Percentiles rank a stretch among this genome's conserved stretches.
Conservation (phyloP, 1,140 invertebrate species). For the Holotrichia oblita region DNA sequence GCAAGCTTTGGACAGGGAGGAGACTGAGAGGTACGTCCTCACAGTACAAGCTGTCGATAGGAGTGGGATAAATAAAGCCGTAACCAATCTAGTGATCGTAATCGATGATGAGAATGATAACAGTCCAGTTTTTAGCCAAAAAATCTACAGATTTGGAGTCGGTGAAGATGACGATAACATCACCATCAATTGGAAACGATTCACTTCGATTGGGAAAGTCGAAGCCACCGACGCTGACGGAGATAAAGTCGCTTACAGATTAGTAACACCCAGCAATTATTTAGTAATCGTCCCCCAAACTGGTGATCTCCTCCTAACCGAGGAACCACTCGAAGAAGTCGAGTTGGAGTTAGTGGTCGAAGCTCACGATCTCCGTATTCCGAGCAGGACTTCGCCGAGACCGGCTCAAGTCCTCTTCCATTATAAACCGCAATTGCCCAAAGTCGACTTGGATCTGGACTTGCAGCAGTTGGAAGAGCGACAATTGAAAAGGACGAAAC, state of each 20-base stretch:
- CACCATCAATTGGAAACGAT: conserved; percentile 74
- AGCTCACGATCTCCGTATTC: conserved; percentile 82
- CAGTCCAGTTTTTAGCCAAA: conserved; percentile 80
- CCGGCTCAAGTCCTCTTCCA: conserved; percentile 80
- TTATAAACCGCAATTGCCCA: conserved; percentile 70
- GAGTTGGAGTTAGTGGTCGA: conserved; percentile 77
- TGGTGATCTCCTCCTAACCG: conserved; percentile 84
- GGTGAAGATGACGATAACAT: conserved; percentile 65
- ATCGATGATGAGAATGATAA: conserved; percentile 93
- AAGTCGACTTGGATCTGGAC: conserved; percentile 64
- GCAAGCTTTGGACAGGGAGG: conserved; percentile 77
- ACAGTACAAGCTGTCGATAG: conserved; percentile 79
- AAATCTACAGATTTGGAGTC: conserved; percentile 81
- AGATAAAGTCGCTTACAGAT: conserved; percentile 84
- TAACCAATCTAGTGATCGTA: conserved; percentile 75
- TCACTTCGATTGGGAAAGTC: conserved; percentile 82
- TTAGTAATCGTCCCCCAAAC: conserved; percentile 92
- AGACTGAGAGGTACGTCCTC: conserved; percentile 72
- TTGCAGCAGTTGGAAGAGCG: conserved; percentile 64
- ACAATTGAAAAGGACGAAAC: conserved; percentile 75
- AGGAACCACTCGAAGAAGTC: conserved; percentile 72
- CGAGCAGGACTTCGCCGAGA: conserved; percentile 71
- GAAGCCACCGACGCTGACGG: conserved; percentile 86
- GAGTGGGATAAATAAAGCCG: conserved; percentile 76
- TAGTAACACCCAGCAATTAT: conserved; percentile 79